These are phyloP conservation scores for Junonia oenone DNA, from an alignment of 2,888 invertebrate genomes.

Conservation along the genomic window DNA sequence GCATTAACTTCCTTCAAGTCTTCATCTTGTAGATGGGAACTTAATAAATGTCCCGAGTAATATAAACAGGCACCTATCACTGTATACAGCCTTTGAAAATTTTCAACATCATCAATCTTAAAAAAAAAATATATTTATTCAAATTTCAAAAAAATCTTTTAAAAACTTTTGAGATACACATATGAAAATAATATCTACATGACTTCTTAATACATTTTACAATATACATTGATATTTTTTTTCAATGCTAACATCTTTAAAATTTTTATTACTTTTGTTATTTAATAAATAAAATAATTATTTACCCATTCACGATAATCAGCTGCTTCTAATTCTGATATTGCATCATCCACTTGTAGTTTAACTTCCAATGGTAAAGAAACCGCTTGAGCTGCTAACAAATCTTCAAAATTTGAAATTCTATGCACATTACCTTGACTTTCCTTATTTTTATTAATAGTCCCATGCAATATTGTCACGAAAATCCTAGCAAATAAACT, in stretches of 20 bases:
- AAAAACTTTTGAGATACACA: no score
- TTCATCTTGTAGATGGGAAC: conserved; percentile 87
- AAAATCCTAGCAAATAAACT: conserved; percentile 82
- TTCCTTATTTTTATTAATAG: conserved; percentile 23
- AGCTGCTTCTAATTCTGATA: conserved; percentile 93
- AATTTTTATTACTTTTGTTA: no score
- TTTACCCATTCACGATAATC: conserved; percentile 91
- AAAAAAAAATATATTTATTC: conserved; percentile 35
- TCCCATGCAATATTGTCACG: conserved; percentile 47
- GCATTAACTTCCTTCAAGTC: conserved; percentile 87
- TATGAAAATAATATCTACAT: not conserved
- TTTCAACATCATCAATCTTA: conserved; percentile 87
- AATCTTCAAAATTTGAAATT: conserved; percentile 76
- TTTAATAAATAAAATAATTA: not conserved
- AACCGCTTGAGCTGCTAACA: conserved; percentile 82
- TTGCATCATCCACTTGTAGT: conserved; percentile 90
- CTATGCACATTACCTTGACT: conserved; percentile 21
- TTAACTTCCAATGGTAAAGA: conserved; percentile 87
- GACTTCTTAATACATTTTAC: no score
- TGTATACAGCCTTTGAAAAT: conserved; percentile 85
- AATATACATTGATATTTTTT: no score
- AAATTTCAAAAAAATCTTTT: no score
- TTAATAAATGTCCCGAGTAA: conserved; percentile 85
- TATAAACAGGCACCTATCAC: conserved; percentile 83
- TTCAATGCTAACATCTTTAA: no score